These are phyloP conservation scores for Drosophila percnosoma DNA, from an alignment of 2,888 invertebrate species.

Conservation along the genomic window DNA sequence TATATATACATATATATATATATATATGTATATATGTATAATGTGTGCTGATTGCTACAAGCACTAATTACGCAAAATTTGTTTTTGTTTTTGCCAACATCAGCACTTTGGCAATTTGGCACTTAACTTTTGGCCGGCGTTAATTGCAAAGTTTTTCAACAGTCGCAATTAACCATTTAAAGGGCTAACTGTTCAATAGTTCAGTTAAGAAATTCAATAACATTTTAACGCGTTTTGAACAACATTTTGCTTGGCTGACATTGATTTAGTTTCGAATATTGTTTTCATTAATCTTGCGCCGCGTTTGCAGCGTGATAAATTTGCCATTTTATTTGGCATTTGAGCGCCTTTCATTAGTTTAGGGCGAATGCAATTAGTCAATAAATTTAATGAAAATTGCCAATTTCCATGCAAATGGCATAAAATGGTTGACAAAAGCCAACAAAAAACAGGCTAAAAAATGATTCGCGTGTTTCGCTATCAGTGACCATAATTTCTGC, in stretches of 20 bases:
- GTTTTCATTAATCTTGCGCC: conserved; percentile 38
- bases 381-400: conserved; percentile 75
- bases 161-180: conserved; percentile 1
- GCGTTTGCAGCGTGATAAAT: conserved; percentile 61
- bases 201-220: conserved; percentile 24
- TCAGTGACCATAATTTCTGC: conserved; percentile 66
- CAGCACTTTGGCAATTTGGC: conserved; percentile 41
- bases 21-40: background rate
- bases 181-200: conserved; percentile 13
- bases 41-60: background rate
- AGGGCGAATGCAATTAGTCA: conserved; percentile 74
- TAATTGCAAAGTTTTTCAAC: conserved; percentile 64
- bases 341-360: conserved; percentile 65
- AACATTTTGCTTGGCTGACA: conserved; percentile 20
- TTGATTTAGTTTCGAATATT: conserved; percentile 54
- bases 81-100: conserved; percentile 5
- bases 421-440: conserved; percentile 39
- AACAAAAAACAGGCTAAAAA: no score
- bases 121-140: conserved; percentile 37
- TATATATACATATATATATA: background rate
- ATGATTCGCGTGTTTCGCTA: conserved; percentile 54
- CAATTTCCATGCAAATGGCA: conserved; percentile 70
- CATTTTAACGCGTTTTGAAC: conserved; percentile 26
- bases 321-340: conserved; percentile 71
- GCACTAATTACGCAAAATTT: conserved; percentile 9